These are phyloP conservation scores for Mugil cephalus DNA, from an alignment of 2,113 vertebrate genomes.

Conservation along the genomic window DNA sequence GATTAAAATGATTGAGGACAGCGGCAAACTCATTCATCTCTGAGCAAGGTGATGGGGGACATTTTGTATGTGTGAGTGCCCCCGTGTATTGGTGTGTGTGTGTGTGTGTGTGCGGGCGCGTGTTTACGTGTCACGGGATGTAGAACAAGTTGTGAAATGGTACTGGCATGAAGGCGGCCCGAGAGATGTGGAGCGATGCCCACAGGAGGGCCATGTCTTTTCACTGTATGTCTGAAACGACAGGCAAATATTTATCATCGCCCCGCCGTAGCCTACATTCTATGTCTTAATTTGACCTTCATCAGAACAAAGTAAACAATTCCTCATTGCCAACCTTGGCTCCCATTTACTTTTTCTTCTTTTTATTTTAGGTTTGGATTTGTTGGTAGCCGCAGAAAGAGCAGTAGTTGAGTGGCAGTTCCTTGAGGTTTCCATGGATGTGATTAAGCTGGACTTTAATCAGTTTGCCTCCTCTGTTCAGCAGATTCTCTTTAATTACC, in stretches of 20 bases:
- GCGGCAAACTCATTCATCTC: constrained; percentile 81
- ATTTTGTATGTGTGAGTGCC: constrained; percentile 54
- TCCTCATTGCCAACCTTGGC: constrained; percentile 3
- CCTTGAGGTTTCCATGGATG: constrained; percentile 32
- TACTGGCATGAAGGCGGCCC: constrained; percentile 58
- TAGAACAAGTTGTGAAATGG: constrained; percentile 79
- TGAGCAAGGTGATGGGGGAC: constrained; percentile 84
- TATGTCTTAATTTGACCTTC: constrained; percentile 77
- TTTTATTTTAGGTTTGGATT: constrained; percentile 9
- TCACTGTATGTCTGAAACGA: constrained; percentile 69
- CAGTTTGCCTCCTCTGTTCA: constrained; percentile 61
- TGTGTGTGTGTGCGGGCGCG: constrained; percentile 24
- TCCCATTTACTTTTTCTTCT: constrained; percentile 15
- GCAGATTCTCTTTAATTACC: constrained; percentile 67
- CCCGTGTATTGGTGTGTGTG: constrained; percentile 24
- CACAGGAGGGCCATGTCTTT: constrained; percentile 70
- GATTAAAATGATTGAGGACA: constrained; percentile 87
- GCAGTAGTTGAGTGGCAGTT: constrained; percentile 36
- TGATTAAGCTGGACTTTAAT: constrained; percentile 71
- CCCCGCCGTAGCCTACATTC: constrained; percentile 34
- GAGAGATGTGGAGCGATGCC: constrained; percentile 63
- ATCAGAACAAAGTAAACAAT: constrained; percentile 50
- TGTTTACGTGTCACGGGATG: constrained; percentile 62
- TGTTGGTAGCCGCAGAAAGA: not conserved
- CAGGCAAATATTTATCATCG: constrained; percentile 66